A percentile compares a stretch with the other conserved stretches of the same genome.
phyloP scores from a whole-genome alignment of 2,113 vertebrate genomes.

The Clarias magur region DNA sequence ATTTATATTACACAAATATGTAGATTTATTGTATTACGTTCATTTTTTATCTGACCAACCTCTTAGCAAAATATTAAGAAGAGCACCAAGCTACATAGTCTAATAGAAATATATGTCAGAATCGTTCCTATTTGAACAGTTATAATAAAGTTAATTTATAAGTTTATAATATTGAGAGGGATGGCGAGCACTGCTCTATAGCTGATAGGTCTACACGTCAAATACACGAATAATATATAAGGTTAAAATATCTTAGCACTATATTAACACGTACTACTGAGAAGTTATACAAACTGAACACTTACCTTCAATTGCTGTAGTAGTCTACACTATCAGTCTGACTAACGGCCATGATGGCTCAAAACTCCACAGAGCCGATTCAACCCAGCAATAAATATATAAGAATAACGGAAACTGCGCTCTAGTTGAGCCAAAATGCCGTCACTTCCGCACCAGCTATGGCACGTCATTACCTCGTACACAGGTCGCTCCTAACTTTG shows the following conservation, averaged over 20 bases:
- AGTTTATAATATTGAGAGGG: background rate
- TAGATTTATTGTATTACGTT: background rate
- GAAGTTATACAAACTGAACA: background rate
- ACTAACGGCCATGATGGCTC: conserved; percentile 63
- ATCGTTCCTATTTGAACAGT: background rate
- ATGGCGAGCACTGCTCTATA: background rate
- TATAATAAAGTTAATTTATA: background rate
- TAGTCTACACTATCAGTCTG: background rate
- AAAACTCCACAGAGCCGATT: background rate
- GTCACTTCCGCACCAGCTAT: background rate
- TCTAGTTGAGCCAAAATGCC: conserved; percentile 67
- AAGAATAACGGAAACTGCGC: background rate
- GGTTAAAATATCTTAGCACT: background rate
- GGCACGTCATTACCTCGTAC: conserved; percentile 62
- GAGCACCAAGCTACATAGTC: background rate
- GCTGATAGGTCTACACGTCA: background rate
- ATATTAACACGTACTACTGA: background rate
- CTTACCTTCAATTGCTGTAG: background rate
- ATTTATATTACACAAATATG: background rate
- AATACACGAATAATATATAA: background rate
- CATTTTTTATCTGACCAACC: background rate
- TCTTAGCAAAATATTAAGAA: background rate
- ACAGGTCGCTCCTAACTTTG: background rate
- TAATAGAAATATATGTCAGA: background rate
- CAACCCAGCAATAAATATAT: background rate